Evolutionary conservation across 2,797 vertebrate genomes (phyloP), one percentile per base, ranked within the genome.

Genomic region (Alca torda): DNA sequence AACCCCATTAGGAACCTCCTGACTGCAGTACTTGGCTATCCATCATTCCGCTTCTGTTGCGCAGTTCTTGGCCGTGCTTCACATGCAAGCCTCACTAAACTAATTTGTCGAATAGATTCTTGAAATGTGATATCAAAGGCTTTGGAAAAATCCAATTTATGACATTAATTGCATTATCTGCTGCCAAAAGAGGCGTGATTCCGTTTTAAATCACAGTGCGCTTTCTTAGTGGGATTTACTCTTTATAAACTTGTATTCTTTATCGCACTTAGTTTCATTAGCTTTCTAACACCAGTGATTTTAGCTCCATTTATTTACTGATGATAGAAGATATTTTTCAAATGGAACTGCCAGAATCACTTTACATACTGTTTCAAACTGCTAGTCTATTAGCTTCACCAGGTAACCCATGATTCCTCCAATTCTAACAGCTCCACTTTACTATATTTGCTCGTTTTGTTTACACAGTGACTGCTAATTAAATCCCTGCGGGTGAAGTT

Each of bases 41-140:
- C 92, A 97, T 97, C 96, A 95, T 48, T 41, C 89, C 13, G 92
- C 92, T 89, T 30, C 76, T 76, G 72, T 11, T 46, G 72, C 0
- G 6, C 18, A 11, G 78, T 5, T 90, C 94, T 74, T 35, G 84
- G 88, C 88, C 70, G 25, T 13, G 61, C 94, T 60, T 94, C 84
- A 24, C 60, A 9, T 70, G 16, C 82, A 85, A 73, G 68, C 79
- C 87, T 86, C 73, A 0, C 89, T 94, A 87, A 96, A 97, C 86
- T 87, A 5, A 96, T 95, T 63, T 93, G 92, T 95, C 95, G 95
- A 94, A 83, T 60, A 78, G 87, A 94, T 96, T 97, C 93, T 88
- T 53, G 65, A 97, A 97, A 93, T 60, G 77, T 1, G 2, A 6
- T n/a, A 93, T 80, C 84, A 85, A 94, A 78, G 9, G 92, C 82